A percentile compares a stretch with the other conserved stretches of the same genome.
These are phyloP conservation scores for Labroides dimidiatus DNA, from an alignment of 2,797 vertebrate species.

Conservation along the genomic window DNA sequence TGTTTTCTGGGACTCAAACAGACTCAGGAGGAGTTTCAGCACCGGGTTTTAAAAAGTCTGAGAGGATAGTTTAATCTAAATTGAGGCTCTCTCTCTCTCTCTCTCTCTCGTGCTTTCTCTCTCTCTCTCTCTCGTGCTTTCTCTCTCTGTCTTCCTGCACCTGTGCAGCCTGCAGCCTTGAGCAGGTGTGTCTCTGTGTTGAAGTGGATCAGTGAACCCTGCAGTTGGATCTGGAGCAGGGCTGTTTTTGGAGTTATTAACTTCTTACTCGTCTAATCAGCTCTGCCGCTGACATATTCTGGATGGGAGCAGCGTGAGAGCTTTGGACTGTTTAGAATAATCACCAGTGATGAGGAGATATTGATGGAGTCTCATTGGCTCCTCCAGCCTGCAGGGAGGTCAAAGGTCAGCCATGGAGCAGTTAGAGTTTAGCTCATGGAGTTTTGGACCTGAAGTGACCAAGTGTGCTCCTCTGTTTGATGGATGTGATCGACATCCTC, in stretches of 20 bases:
- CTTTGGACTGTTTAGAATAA: conserved; percentile 3
- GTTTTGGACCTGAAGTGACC: neutral
- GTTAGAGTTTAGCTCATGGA: neutral
- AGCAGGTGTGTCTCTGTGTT: conserved; percentile 62
- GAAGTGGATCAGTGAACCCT: conserved; percentile 64
- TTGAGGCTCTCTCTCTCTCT: no score
- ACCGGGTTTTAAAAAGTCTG: no score
- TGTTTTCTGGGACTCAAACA: no score
- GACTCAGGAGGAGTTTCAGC: no score
- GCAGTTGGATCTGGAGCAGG: conserved; percentile 40
- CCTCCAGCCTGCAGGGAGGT: neutral
- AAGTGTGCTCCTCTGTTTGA: conserved; percentile 5
- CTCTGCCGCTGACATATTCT: conserved; percentile 19
- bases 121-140: no score
- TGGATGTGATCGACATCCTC: conserved; percentile 49
- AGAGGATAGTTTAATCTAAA: no score
- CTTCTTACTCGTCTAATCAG: conserved; percentile 57
- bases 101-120: no score
- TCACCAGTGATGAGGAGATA: conserved; percentile 28
- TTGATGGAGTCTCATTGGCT: conserved; percentile 28
- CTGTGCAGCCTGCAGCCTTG: conserved; percentile 35
- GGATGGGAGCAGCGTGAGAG: conserved; percentile 18
- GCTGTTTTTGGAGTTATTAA: conserved; percentile 51
- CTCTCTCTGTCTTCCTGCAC: no score
- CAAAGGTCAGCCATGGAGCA: conserved; percentile 14